Conservation (phyloP, 2,888 invertebrate genomes). For the Synergus itoensis region DNA sequence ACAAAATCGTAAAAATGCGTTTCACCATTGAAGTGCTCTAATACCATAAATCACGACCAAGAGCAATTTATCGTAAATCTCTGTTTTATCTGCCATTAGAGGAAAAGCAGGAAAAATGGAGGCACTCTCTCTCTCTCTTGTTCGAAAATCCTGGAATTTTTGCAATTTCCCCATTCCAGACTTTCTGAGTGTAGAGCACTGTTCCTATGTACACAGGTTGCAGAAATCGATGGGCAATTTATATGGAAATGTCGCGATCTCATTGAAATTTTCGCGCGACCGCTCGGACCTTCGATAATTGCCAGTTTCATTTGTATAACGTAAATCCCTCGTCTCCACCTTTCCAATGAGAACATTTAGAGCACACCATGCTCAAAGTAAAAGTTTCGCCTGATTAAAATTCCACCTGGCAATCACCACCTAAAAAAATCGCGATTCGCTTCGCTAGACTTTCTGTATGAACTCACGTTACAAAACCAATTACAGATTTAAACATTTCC, state of each 20-base stretch:
- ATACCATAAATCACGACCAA: constrained; percentile 13
- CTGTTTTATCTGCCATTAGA: constrained; percentile 28
- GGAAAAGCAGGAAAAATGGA: constrained; percentile 17
- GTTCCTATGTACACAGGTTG: constrained; percentile 22
- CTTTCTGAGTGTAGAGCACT: neutral
- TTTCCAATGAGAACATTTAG: constrained; percentile 15
- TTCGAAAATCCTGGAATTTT: constrained; percentile 31
- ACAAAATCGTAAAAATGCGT: neutral
- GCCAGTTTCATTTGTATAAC: constrained; percentile 33
- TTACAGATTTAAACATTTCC: constrained; percentile 17
- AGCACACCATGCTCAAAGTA: constrained; percentile 3
- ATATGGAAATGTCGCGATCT: constrained; percentile 36
- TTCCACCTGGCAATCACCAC: constrained; percentile 30
- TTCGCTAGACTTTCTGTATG: constrained; percentile 7
- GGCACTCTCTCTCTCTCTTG: neutral
- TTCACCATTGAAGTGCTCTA: neutral
- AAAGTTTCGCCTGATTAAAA: constrained; percentile 18
- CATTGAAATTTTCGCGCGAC: constrained; percentile 38
- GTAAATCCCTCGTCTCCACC: constrained; percentile 6
- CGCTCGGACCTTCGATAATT: constrained; percentile 29
- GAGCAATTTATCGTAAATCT: constrained; percentile 36
- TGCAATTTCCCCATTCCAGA: constrained; percentile 3
- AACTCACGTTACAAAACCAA: constrained; percentile 3
- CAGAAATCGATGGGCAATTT: constrained; percentile 35
- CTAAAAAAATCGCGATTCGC: neutral